Evolutionary conservation across 2,797 vertebrate genomes (phyloP).

Genomic region (Sebastes hubbsi): DNA sequence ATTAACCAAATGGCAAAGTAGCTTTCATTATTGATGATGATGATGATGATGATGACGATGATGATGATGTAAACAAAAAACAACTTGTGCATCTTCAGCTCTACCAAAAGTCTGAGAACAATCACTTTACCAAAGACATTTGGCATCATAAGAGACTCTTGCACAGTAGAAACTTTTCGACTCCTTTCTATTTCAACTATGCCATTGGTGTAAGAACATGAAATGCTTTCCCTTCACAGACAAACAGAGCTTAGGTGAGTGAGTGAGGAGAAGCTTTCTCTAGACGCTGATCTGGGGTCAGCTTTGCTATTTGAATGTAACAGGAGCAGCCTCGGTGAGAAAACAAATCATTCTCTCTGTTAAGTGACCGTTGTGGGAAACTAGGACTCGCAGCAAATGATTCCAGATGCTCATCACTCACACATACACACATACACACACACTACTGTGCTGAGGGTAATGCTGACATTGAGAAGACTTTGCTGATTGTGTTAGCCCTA

Average conservation of each 20-base stretch:
- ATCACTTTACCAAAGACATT: constrained; percentile 36
- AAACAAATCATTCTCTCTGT: constrained; percentile 70
- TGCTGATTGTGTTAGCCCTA: constrained; percentile 69
- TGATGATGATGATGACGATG: constrained; percentile 42
- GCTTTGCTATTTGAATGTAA: constrained; percentile 67
- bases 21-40: constrained; percentile 22
- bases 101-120: constrained; percentile 46
- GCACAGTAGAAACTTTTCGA: constrained; percentile 36
- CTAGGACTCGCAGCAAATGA: constrained; percentile 69
- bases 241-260: constrained; percentile 34
- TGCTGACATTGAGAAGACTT: constrained; percentile 60
- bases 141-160: constrained; percentile 33
- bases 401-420: constrained; percentile 70
- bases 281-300: constrained; percentile 59
- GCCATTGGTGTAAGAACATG: constrained; percentile 46
- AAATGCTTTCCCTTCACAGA: constrained; percentile 63
- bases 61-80: constrained; percentile 66
- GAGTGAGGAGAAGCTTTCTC: constrained; percentile 49
- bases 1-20: constrained; percentile 60
- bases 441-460: constrained; percentile 50
- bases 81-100: constrained; percentile 52
- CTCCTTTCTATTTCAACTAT: constrained; percentile 34
- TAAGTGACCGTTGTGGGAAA: constrained; percentile 75
- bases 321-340: constrained; percentile 69
- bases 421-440: background rate